Conservation (phyloP, 2,113 vertebrate genomes). For the Barbus barbus region DNA sequence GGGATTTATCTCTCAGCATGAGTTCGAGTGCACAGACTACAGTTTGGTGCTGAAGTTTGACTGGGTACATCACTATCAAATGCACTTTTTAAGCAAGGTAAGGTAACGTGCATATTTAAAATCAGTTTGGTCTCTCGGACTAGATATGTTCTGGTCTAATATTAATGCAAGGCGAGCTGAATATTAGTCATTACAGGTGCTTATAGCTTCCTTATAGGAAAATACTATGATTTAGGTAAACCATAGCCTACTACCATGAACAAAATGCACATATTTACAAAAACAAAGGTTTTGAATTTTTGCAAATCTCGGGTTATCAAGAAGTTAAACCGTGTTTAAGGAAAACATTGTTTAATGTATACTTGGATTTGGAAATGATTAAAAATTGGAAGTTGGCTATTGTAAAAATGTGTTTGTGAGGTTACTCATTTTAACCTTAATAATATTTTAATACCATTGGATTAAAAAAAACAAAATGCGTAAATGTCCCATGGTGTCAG, state of each 20-base stretch:
- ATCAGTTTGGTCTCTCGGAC: not conserved
- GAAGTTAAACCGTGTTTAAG: not conserved
- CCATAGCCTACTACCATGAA: not conserved
- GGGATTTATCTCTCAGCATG: not conserved
- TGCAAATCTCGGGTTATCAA: not conserved
- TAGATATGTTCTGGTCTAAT: not conserved
- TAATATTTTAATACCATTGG: not conserved
- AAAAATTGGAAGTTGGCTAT: too few species aligned
- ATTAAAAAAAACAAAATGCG: not conserved
- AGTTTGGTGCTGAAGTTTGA: not conserved
- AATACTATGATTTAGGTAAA: not conserved
- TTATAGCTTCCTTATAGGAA: not conserved
- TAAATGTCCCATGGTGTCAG: not conserved
- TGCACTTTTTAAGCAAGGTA: conserved; percentile 7
- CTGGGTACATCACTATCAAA: not conserved
- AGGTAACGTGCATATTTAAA: too few species aligned
- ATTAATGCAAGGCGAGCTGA: not conserved
- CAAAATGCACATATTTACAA: not conserved
- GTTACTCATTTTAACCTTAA: too few species aligned
- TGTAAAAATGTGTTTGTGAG: too few species aligned
- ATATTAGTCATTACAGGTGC: not conserved
- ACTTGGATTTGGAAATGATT: not conserved
- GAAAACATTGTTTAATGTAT: not conserved
- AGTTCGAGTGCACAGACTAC: not conserved
- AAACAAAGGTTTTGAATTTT: not conserved